Conservation (phyloP, 2,888 invertebrate species). For the Euzetes globulus region DNA sequence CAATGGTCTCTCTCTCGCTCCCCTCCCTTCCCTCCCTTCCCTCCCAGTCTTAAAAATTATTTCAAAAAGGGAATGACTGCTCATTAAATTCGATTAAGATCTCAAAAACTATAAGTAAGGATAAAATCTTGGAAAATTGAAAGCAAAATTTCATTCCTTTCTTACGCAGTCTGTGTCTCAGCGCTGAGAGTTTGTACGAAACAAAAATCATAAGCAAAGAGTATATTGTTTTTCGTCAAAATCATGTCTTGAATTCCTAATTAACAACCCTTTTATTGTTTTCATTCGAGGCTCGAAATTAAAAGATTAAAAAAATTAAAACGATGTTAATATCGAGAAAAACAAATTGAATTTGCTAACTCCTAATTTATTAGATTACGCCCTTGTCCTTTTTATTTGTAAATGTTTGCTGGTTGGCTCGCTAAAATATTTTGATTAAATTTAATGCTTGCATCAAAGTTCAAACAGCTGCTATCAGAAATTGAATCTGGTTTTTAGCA, state of each 20-base stretch:
- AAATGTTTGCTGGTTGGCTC: too few species aligned
- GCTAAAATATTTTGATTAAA: too few species aligned
- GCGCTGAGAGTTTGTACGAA: background rate
- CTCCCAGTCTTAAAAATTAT: background rate
- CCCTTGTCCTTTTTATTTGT: too few species aligned
- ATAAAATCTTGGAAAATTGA: background rate
- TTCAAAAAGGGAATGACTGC: background rate
- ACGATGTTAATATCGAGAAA: too few species aligned
- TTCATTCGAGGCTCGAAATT: background rate
- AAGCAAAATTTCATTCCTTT: background rate
- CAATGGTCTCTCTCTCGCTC: background rate
- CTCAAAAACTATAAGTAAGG: background rate
- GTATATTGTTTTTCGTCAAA: background rate
- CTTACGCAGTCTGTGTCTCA: background rate
- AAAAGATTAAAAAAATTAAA: background rate
- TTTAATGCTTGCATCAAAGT: too few species aligned
- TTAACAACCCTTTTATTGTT: background rate
- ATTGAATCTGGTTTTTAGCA: too few species aligned
- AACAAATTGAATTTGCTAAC: too few species aligned
- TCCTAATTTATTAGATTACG: too few species aligned
- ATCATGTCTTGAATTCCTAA: conserved; percentile 19
- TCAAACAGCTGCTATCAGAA: too few species aligned
- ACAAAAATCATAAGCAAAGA: background rate
- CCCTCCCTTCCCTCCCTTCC: background rate
- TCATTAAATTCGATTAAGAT: conserved; percentile 13